Base-by-base conservation (phyloP, 2,888 invertebrate species). In the Alloscopus bannaensis region DNA sequence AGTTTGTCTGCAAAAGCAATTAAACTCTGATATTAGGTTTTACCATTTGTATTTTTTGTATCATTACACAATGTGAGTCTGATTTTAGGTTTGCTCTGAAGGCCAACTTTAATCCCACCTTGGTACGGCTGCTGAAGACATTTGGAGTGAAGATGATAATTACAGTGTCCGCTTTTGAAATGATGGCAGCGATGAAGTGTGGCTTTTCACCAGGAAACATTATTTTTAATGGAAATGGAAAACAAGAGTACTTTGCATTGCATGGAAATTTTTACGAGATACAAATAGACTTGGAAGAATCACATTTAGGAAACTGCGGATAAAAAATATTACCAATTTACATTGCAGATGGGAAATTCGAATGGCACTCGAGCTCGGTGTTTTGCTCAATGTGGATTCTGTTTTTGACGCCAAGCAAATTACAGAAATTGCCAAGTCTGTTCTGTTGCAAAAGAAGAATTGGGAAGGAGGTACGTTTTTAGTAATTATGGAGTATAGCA, bases 171-270 rank as follows among this genome's bases (percentile, higher is more conserved):
- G 89, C 88, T 0, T 86, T 87, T 57, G 89, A 89, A 82, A 83
- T 89, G n/a, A 79, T 86, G 24, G 70, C 88, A 31, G 88, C 88
- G 13, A 64, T 88, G 13, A 80, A 86, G 36, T 84, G 86, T n/a
- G 88, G 88, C 24, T 88, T 88, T 80, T 52, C 81, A 18, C 87
- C 88, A 0, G 79, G 81, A 22, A 79, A 84, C 2, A 86, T 89
- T 26, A 84, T 89, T 31, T 86, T 88, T 31, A 89, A 89, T 84
- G 89, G 89, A 4, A 88, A 88, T 83, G 88, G 89, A 3, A 89
- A 89, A 78, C 86, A 86, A 28, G 75, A 75, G 86, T 86, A 77
- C n/a, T 73, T 45, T n/a, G n/a, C n/a, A n/a, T n/a, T n/a, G n/a
- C n/a, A n/a, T n/a, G n/a, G n/a, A n/a, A n/a, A n/a, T n/a, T n/a